Evolutionary conservation across 2,797 vertebrate genomes (phyloP), one percentile per base, ranked within the genome.

Genomic region (Urosaurus nigricauda): DNA sequence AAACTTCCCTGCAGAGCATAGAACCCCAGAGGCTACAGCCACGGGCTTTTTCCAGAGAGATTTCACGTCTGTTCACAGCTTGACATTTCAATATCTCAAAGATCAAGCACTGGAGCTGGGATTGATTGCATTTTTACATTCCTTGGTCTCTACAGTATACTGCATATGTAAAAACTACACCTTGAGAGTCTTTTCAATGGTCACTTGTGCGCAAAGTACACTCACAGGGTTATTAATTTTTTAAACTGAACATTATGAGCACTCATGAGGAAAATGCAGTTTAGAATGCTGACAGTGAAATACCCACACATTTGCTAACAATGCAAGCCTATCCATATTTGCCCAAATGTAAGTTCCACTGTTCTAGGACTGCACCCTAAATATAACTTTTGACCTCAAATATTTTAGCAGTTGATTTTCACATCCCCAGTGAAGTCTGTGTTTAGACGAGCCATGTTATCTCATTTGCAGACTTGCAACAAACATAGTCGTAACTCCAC

Each of bases 141-240:
- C 53, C 32, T 71, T 73, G 32, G 32, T 71, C 53, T 53, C 47
- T 51, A 29, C 29, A 51, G 11, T 12, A 84, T 19, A 84, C n/a
- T 71, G 51, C 65, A 53, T 84, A 71, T 84, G 65, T 84, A 70
- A 84, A 84, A 70, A 53, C 32, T 29, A 53, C 12, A 53, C 83
- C 17, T 53, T 71, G 82, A 53, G 65, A 35, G 43, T 51, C 47
- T 53, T 71, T n/a, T 84, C 51, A 53, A 47, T 29, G 35, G 65
- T 29, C 19, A 51, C 24, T 71, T n/a, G 51, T 84, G 65, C 29
- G 47, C 68, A 73, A 53, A 73, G 12, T 11, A 77, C 47, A 37
- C 19, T 43, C 51, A 24, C 29, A 84, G 43, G 11, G 32, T 63
- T 5, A 84, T 70, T 83, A 12, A n/a, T 47, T 17, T 47, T 68